Conservation (phyloP, 2,797 vertebrate genomes). For the Distichodus sexfasciatus region DNA sequence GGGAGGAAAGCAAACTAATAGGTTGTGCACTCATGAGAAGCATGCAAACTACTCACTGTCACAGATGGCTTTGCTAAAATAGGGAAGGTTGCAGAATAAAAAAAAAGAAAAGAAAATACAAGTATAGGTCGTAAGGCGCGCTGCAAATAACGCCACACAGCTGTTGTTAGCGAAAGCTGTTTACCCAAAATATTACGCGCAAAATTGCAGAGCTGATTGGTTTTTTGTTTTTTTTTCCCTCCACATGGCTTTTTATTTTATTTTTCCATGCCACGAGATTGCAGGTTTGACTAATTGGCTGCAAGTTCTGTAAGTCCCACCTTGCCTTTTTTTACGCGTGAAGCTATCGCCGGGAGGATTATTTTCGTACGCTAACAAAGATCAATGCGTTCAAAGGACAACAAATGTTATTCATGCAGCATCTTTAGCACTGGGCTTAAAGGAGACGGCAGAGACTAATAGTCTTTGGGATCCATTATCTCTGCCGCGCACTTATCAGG, state of each 20-base stretch:
- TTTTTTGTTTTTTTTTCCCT: no score
- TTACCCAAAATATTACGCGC: background rate
- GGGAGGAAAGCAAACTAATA: constrained; percentile 52
- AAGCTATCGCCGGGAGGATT: no score
- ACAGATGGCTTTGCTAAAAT: constrained; percentile 41
- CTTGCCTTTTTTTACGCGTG: no score
- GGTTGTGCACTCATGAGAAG: constrained; percentile 52
- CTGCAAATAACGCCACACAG: constrained; percentile 16
- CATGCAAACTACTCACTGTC: constrained; percentile 52
- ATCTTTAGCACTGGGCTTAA: constrained; percentile 26
- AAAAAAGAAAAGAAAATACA: constrained; percentile 48
- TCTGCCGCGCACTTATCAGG: constrained; percentile 35
- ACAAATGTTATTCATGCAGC: background rate
- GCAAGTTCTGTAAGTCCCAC: no score
- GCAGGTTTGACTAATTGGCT: background rate
- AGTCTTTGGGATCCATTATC: constrained; percentile 43
- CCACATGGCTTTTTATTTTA: no score
- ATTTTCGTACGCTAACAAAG: background rate
- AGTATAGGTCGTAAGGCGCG: constrained; percentile 44
- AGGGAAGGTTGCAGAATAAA: background rate
- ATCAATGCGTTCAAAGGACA: background rate
- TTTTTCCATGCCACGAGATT: background rate
- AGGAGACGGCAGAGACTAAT: constrained; percentile 42
- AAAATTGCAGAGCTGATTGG: background rate
- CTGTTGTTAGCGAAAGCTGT: constrained; percentile 2